phyloP scores from a whole-genome alignment of 2,113 vertebrate species.

The Antigone vipio region DNA sequence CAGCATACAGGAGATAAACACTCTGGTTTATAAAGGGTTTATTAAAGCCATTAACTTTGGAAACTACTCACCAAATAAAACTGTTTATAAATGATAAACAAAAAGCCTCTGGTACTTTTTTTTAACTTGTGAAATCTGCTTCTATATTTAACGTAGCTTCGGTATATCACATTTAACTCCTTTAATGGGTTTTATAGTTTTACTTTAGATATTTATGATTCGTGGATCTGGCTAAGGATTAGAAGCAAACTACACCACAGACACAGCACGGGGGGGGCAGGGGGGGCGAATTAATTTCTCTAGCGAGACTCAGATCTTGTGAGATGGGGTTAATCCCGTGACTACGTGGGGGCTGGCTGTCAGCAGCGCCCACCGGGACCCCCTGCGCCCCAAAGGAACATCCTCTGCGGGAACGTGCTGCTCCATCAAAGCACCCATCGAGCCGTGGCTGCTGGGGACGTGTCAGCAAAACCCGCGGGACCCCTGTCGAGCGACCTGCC shows the following conservation, averaged over 20 bases:
- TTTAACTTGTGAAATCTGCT: background rate
- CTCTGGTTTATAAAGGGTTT: background rate
- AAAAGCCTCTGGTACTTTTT: background rate
- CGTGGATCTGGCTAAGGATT: background rate
- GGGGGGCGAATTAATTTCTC: constrained; percentile 31
- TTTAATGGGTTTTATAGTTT: background rate
- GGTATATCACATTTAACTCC: background rate
- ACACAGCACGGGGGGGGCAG: background rate
- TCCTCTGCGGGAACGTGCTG: background rate
- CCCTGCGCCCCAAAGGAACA: background rate
- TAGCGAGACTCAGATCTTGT: background rate
- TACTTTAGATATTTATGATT: constrained; percentile 38
- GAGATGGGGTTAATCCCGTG: background rate
- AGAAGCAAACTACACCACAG: constrained; percentile 39
- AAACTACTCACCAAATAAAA: background rate
- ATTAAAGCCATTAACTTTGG: background rate
- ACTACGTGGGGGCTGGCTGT: background rate
- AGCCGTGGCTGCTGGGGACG: background rate
- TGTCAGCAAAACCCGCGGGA: background rate
- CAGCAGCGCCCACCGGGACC: background rate
- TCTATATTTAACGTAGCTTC: constrained; percentile 1
- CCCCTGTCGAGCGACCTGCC: fast-evolving
- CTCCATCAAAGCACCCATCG: background rate
- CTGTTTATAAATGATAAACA: background rate
- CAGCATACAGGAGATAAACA: background rate